Conservation (phyloP, 1,140 invertebrate species). For the Brachionus manjavacas region DNA sequence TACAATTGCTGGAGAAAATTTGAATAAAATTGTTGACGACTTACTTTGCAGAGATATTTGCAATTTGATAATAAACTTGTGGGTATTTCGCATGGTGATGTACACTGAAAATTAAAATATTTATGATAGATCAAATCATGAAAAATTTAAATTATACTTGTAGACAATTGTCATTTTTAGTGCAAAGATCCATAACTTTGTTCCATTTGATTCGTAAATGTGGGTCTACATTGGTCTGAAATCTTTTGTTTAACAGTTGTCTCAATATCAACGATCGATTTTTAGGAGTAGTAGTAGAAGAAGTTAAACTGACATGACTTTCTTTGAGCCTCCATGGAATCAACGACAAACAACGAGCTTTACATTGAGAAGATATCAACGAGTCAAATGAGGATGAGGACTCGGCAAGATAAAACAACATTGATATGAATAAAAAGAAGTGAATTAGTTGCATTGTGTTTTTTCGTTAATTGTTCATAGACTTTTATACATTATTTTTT, state of each 20-base stretch:
- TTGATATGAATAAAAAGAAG: not conserved
- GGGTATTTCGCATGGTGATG: not conserved
- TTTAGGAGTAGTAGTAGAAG: too few relatives aligned
- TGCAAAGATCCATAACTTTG: constrained; percentile 27
- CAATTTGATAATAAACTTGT: constrained; percentile 16
- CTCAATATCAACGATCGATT: not conserved
- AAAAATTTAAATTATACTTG: not conserved
- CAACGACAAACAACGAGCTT: constrained; percentile 36
- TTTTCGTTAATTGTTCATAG: not conserved
- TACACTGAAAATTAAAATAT: not conserved
- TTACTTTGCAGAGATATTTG: constrained; percentile 4
- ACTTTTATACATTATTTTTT: not conserved
- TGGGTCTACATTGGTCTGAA: not conserved
- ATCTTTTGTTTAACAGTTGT: not conserved
- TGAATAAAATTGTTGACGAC: not conserved
- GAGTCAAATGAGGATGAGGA: constrained; percentile 23
- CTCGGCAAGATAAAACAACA: not conserved
- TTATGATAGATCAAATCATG: not conserved
- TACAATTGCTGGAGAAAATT: not conserved
- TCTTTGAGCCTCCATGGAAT: not conserved
- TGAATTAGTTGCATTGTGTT: not conserved
- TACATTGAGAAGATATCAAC: constrained; percentile 34
- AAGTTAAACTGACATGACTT: not conserved
- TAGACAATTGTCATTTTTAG: constrained; percentile 26
- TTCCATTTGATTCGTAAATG: not conserved